A percentile compares a stretch with the other conserved stretches of the same genome.
Conservation (phyloP, 2,888 invertebrate species). For the Bedellia somnulentella region DNA sequence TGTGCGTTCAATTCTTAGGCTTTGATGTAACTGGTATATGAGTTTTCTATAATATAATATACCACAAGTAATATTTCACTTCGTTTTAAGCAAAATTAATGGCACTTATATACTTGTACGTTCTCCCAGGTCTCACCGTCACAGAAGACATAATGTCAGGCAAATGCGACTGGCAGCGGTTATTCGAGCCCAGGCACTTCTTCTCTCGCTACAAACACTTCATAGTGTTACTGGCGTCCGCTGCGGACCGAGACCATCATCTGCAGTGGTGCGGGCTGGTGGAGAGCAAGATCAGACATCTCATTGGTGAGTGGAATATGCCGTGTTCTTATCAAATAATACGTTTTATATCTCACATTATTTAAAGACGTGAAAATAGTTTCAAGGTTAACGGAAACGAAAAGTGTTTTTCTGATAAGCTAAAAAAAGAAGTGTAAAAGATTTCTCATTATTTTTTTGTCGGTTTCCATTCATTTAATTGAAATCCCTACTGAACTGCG, state of each 20-base stretch:
- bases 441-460: too few species aligned
- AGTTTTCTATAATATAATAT: too few species aligned
- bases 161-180: conserved; percentile 83
- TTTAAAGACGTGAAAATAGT: too few species aligned
- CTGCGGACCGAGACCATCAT: conserved; percentile 80
- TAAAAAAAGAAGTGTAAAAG: too few species aligned
- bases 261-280: conserved; percentile 96
- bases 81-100: neutral
- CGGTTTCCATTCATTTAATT: too few species aligned
- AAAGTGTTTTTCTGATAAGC: too few species aligned
- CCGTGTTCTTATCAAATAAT: neutral
- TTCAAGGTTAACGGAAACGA: too few species aligned
- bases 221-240: conserved; percentile 85
- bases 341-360: neutral
- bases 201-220: conserved; percentile 86
- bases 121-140: conserved; percentile 50
- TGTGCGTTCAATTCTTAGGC: too few species aligned
- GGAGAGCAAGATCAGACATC: conserved; percentile 92
- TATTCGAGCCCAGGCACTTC: conserved; percentile 95
- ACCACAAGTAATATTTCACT: too few species aligned
- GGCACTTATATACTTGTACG: conserved; percentile 7
- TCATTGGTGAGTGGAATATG: conserved; percentile 68
- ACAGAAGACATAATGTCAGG: conserved; percentile 88
- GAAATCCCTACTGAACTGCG: too few species aligned
- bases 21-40: too few species aligned